Percentiles rank a stretch among this genome's conserved stretches.
These are phyloP conservation scores for Argyra leucocephala DNA, from an alignment of 2,888 invertebrate genomes.

Conservation along the genomic window DNA sequence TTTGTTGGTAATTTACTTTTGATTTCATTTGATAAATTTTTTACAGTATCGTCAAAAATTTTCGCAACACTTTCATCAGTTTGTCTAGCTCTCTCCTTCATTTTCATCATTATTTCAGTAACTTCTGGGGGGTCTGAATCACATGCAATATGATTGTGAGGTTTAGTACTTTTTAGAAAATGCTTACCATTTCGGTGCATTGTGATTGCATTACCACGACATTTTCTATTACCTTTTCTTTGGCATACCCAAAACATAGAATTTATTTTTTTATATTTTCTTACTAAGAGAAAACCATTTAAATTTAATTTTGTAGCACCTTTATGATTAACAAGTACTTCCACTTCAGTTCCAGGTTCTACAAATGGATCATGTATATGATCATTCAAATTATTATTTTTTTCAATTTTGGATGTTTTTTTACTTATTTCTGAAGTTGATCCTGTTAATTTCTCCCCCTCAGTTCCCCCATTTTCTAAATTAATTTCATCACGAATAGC, in stretches of 20 bases:
- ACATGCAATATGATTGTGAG: slow-evolving; percentile 7
- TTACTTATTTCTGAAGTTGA: not conserved
- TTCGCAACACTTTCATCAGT: not conserved
- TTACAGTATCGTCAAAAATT: slow-evolving; percentile 4
- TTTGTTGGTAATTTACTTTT: not conserved
- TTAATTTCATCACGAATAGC: not conserved
- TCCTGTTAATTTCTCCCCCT: not conserved
- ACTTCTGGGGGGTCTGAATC: slow-evolving; percentile 3
- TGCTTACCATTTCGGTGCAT: not conserved
- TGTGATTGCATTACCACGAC: slow-evolving; percentile 7
- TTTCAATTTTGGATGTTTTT: not conserved
- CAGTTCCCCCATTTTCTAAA: not conserved
- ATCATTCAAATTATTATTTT: not conserved
- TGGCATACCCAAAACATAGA: slow-evolving; percentile 7
- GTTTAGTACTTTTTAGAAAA: slow-evolving; percentile 7
- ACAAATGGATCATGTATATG: slow-evolving; percentile 1
- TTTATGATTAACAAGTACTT: not conserved
- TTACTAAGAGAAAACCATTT: slow-evolving; percentile 4
- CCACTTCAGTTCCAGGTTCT: not conserved
- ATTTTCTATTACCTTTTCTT: not conserved
- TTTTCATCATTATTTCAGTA: not conserved
- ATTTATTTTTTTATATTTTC: not conserved
- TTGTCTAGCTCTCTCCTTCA: slow-evolving; percentile 2
- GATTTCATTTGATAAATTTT: slow-evolving; percentile 7
- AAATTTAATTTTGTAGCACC: slow-evolving; percentile 10